A percentile compares a stretch with the other conserved stretches of the same genome.
Conservation (phyloP, 2,888 invertebrate genomes). For the Coelogynopora nodosa region DNA sequence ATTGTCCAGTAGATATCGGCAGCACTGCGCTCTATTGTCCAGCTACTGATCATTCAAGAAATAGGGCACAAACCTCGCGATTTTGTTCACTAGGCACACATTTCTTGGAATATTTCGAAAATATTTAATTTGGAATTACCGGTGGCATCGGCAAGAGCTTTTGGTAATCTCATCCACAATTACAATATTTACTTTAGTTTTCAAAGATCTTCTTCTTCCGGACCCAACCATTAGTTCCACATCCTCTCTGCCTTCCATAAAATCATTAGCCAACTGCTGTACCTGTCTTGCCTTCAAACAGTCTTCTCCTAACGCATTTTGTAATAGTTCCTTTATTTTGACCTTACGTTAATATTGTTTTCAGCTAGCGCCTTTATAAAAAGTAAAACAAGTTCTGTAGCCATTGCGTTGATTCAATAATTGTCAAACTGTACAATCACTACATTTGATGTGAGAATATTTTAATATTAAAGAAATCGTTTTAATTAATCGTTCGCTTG, state of each 20-base stretch:
- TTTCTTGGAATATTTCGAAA: not conserved
- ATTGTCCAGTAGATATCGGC: not conserved
- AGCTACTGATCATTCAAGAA: not conserved
- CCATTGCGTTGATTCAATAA: not conserved
- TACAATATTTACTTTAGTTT: not conserved
- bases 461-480: no score
- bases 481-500: not conserved
- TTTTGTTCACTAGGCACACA: not conserved
- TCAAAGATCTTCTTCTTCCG: not conserved
- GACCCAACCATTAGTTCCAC: conserved; percentile 15
- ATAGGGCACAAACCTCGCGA: not conserved
- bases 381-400: not conserved
- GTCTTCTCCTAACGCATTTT: not conserved
- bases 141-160: not conserved
- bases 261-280: conserved; percentile 6
- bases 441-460: no score
- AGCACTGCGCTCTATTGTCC: not conserved
- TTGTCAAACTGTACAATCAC: not conserved
- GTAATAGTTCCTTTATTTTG: no score
- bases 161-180: not conserved
- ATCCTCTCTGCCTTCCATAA: conserved; percentile 3
- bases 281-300: not conserved
- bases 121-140: not conserved
- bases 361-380: not conserved
- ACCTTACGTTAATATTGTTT: no score